Evolutionary conservation across 2,797 vertebrate species (phyloP), one percentile per base, ranked within the genome.

Genomic region (Bucorvus abyssinicus): DNA sequence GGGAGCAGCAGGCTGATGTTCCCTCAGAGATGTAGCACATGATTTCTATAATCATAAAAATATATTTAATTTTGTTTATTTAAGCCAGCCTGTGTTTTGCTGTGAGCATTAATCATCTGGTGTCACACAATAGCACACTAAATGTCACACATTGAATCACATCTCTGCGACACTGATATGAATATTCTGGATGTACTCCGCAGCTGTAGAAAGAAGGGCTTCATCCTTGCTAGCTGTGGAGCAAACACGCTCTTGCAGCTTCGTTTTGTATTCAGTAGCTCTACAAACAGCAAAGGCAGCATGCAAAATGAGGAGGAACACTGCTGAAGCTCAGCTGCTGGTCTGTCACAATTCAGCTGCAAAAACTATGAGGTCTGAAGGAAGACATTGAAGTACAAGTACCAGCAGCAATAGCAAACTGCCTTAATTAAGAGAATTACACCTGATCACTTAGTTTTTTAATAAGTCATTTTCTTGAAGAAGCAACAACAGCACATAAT

Each of bases 201-300:
- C 90, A 84, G 91, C 94, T 94, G 91, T 63, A 79, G 83, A 36
- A 57, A 74, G 87, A 87, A 88, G 53, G 61, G 63, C 76, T 94
- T 88, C 84, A n/a, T 91, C 90, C 78, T 95, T 95, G 81, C 91
- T 96, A 67, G 60, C 70, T 79, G 22, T 70, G 14, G 89, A 94
- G 90, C 91, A 90, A 80, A 84, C 81, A 50, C 17, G 2, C 74
- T 68, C 81, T 59, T 71, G 70, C 81, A 85, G 94, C 93, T 95
- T 96, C 81, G 61, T 93, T 96, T 60, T 92, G 60, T 60, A 93
- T 96, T 95, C 93, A 69, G 84, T 34, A 94, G 67, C 80, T 80
- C 64, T 77, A 53, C 80, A 85, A 96, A 71, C 84, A 92, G 75
- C 20, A 15, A 84, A 93, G 70, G 81, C 88, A 95, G 88, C 71